Conservation (phyloP, 1,140 invertebrate species). For the Pseudachorutes palmiensis region DNA sequence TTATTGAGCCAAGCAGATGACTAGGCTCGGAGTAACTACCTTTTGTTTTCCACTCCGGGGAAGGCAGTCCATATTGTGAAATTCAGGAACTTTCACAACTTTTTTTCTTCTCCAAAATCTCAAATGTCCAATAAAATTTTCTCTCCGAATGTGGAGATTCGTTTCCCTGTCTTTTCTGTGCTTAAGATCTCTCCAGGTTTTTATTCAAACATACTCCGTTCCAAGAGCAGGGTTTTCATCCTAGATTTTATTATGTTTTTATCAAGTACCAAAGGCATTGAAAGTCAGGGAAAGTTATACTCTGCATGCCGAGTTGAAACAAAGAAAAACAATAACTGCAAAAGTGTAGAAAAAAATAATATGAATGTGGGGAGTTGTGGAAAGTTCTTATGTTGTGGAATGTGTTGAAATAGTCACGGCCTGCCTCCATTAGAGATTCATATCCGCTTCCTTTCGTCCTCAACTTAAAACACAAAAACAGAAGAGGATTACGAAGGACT, state of each 20-base stretch:
- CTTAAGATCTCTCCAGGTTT: background rate
- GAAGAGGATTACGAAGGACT: no score
- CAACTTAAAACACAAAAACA: no score
- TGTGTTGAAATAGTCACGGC: no score
- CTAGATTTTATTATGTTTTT: background rate
- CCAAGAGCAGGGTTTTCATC: background rate
- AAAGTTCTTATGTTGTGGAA: no score
- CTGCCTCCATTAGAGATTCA: no score
- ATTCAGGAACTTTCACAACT: conserved; percentile 24
- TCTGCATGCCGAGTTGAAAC: background rate
- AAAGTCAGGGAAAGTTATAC: background rate
- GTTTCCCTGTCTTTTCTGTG: no score
- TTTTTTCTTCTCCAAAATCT: conserved; percentile 27
- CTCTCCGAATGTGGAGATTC: background rate
- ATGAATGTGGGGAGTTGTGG: background rate
- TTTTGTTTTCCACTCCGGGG: conserved; percentile 2
- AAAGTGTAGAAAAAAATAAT: background rate
- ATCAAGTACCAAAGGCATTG: background rate
- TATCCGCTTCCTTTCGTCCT: no score
- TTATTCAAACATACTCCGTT: background rate
- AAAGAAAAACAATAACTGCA: background rate
- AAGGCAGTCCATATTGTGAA: conserved; percentile 13
- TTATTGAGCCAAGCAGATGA: background rate
- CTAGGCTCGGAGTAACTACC: no score
- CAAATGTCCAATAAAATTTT: conserved; percentile 36